Evolutionary conservation across 2,888 invertebrate species (phyloP).

Genomic region (Spatulosminthurus flaviceps): DNA sequence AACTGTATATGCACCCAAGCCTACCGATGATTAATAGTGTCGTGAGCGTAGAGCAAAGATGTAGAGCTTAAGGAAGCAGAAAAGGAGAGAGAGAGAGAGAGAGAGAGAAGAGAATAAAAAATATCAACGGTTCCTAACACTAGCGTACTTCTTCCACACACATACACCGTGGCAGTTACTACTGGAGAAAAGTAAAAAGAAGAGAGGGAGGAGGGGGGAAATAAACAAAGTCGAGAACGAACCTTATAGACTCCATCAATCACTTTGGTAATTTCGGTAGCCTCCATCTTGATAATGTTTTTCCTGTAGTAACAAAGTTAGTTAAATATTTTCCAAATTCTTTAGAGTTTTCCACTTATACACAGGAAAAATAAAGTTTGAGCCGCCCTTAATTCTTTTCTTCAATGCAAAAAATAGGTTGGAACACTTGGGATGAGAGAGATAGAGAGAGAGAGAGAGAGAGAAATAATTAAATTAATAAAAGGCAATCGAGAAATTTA

Average conservation of each 20-base stretch:
- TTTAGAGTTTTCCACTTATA: neutral
- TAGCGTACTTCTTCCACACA: too few relatives aligned
- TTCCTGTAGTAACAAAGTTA: neutral
- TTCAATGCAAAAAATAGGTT: neutral
- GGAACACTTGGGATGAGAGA: neutral
- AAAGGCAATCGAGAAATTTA: neutral
- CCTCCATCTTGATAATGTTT: conserved; percentile 51
- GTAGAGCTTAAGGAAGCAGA: conserved; percentile 20
- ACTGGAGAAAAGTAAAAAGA: neutral
- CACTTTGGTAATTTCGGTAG: conserved; percentile 61
- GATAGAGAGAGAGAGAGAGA: too few relatives aligned
- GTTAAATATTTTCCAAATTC: neutral
- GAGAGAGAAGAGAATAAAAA: neutral
- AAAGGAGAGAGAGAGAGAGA: too few relatives aligned
- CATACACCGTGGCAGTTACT: too few relatives aligned
- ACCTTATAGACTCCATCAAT: conserved; percentile 63
- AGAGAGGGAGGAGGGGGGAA: too few relatives aligned
- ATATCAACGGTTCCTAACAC: neutral
- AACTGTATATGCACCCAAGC: neutral
- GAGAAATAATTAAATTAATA: neutral
- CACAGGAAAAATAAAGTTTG: too few relatives aligned
- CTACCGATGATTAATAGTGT: conserved; percentile 24
- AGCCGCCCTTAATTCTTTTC: neutral
- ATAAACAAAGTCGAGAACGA: conserved; percentile 32
- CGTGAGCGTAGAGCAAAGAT: neutral